These are phyloP conservation scores for Litocranius walleri DNA, from an alignment of 2,113 vertebrate genomes.

Conservation along the genomic window DNA sequence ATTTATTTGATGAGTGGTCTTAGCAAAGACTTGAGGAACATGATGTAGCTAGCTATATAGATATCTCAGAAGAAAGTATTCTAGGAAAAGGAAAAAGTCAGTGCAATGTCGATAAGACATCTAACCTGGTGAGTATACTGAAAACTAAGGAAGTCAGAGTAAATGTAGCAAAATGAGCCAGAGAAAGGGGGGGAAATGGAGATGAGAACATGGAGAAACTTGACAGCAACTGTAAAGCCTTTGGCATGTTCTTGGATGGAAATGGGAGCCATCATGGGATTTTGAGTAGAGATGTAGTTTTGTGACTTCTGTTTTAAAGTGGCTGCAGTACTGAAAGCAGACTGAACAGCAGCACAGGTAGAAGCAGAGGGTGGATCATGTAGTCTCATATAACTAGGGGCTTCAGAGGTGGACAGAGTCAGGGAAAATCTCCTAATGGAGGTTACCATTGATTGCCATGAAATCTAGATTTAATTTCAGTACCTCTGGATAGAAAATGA, in stretches of 20 bases:
- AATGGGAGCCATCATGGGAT: background rate
- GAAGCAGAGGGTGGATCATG: background rate
- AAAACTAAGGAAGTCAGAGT: background rate
- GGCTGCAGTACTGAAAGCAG: background rate
- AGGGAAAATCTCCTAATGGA: background rate
- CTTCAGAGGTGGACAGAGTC: background rate
- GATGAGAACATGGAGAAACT: background rate
- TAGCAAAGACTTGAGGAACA: background rate
- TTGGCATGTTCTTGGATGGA: background rate
- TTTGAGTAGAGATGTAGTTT: background rate
- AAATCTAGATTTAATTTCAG: background rate
- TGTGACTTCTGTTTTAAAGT: background rate
- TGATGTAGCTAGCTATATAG: background rate
- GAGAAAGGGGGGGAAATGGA: accelerated
- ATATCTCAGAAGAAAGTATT: background rate
- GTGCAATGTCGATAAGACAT: background rate
- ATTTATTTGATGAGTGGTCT: background rate
- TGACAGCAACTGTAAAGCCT: background rate
- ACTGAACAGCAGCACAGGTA: too few species aligned
- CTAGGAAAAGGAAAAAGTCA: background rate
- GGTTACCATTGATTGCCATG: background rate
- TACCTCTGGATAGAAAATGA: background rate
- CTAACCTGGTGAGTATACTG: background rate
- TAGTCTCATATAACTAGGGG: accelerated
- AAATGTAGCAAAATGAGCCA: background rate